A percentile compares a stretch with the other conserved stretches of the same genome.
These are phyloP conservation scores for Lamellibrachia satsuma DNA, from an alignment of 2,888 invertebrate species.

Conservation along the genomic window DNA sequence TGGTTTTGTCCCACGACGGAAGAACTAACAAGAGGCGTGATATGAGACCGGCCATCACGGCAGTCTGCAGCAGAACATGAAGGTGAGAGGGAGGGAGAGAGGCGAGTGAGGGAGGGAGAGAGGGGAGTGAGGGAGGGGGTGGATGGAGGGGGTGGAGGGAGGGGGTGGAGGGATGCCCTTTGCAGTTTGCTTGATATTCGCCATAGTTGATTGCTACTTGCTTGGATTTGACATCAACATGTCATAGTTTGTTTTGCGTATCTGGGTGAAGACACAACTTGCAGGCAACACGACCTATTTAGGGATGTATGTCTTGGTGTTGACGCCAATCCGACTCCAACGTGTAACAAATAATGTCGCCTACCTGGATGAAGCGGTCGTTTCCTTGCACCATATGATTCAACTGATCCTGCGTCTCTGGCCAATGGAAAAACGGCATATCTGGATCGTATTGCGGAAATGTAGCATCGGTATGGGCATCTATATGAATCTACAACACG, in stretches of 20 bases:
- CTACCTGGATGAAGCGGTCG: neutral
- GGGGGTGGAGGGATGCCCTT: neutral
- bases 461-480: neutral
- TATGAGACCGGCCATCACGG: neutral
- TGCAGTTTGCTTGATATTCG: neutral
- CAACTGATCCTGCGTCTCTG: neutral
- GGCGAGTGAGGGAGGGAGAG: too few relatives aligned
- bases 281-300: too few relatives aligned
- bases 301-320: too few relatives aligned
- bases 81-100: neutral
- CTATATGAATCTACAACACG: neutral
- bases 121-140: too few relatives aligned
- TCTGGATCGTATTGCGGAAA: neutral
- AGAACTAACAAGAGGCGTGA: neutral
- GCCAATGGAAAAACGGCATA: neutral
- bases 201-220: too few relatives aligned
- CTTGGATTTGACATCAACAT: too few relatives aligned
- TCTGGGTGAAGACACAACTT: too few relatives aligned
- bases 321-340: neutral
- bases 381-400: neutral
- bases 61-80: neutral
- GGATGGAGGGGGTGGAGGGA: too few relatives aligned
- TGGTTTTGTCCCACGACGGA: neutral
- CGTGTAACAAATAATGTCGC: neutral
- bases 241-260: too few relatives aligned